Conservation (phyloP, 2,797 vertebrate genomes). For the Morelia viridis region DNA sequence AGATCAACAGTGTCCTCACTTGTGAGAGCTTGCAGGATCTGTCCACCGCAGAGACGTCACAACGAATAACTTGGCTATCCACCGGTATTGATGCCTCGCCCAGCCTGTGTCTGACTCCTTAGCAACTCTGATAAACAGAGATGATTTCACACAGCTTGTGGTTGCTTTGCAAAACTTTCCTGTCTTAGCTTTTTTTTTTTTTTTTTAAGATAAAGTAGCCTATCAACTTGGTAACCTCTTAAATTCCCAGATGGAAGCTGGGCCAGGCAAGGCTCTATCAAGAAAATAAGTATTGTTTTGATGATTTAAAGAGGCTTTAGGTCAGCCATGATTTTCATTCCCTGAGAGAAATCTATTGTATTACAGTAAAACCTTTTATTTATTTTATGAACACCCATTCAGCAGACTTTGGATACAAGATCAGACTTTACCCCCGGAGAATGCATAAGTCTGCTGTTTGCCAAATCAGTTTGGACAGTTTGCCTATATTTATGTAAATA, state of each 20-base stretch:
- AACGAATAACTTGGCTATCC: not conserved
- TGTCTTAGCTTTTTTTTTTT: not conserved
- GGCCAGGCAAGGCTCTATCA: not conserved
- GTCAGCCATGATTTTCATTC: not conserved
- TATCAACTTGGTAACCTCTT: not conserved
- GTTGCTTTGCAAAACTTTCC: not conserved
- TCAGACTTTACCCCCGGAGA: not conserved
- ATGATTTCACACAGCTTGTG: slow-evolving; percentile 6
- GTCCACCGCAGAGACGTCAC: not conserved
- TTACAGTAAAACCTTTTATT: not conserved
- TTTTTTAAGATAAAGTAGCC: not conserved
- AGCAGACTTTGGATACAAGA: not conserved
- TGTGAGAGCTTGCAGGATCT: not conserved
- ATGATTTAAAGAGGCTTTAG: not conserved
- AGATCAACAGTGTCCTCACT: not conserved
- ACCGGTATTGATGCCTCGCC: not conserved
- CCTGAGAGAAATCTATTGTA: not conserved
- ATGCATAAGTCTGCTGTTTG: not conserved
- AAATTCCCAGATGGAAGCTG: too few relatives aligned
- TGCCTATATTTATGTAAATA: not conserved
- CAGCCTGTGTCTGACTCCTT: not conserved
- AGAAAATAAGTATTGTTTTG: not conserved
- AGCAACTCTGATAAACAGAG: not conserved
- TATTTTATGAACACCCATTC: not conserved
- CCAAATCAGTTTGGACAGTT: not conserved